Conservation (phyloP, 2,113 vertebrate genomes). For the Lampris incognitus region DNA sequence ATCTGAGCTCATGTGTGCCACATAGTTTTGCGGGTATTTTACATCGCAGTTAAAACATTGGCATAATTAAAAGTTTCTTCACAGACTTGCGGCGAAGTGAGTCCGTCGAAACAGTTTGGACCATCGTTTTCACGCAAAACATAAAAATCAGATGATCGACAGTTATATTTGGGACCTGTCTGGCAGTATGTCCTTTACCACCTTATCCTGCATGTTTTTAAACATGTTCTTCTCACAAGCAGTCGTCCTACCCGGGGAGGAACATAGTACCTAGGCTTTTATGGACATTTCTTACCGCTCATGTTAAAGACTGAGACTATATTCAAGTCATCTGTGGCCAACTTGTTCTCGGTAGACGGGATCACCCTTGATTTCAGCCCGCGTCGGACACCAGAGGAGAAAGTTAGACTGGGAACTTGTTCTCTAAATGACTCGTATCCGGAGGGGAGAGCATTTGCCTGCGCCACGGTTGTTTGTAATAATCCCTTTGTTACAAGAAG, state of each 20-base stretch:
- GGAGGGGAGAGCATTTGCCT: constrained; percentile 33
- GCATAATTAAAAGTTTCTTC: not conserved
- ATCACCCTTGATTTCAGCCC: constrained; percentile 71
- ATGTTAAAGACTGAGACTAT: constrained; percentile 17
- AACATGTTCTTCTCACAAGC: constrained; percentile 33
- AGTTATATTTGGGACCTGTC: constrained; percentile 15
- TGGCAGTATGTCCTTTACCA: constrained; percentile 35
- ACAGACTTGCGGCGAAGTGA: not conserved
- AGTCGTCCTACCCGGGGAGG: constrained; percentile 17
- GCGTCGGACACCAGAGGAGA: constrained; percentile 52
- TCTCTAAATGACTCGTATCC: constrained; percentile 50
- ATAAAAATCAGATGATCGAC: constrained; percentile 1
- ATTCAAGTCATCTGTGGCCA: constrained; percentile 9
- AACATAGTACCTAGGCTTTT: constrained; percentile 41
- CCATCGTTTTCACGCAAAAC: not conserved
- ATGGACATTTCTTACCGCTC: constrained; percentile 41
- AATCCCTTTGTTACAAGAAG: not conserved
- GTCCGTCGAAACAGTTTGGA: not conserved
- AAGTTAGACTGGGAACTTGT: constrained; percentile 66
- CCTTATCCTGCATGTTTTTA: constrained; percentile 17
- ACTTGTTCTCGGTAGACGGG: constrained; percentile 39
- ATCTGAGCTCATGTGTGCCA: constrained; percentile 45
- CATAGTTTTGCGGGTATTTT: constrained; percentile 11
- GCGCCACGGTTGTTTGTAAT: not conserved
- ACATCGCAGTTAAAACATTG: constrained; percentile 5